Evolutionary conservation across 2,113 vertebrate genomes (phyloP).

Genomic region (Tympanuchus pallidicinctus): DNA sequence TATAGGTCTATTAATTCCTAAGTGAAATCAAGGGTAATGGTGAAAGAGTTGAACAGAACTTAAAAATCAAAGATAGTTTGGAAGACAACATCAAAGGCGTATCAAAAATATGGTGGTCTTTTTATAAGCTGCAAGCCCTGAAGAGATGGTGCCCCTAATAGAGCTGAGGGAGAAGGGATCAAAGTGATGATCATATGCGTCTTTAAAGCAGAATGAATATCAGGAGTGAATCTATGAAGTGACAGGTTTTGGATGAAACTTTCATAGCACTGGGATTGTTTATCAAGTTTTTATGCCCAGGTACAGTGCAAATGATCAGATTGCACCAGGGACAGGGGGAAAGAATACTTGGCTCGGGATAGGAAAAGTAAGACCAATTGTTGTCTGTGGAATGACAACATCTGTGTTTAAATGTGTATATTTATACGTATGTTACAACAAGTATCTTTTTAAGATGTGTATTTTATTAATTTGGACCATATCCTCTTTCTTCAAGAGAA

Average conservation of each 20-base stretch:
- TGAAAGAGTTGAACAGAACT: constrained; percentile 63
- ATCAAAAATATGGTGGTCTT: constrained; percentile 69
- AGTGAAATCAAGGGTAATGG: constrained; percentile 60
- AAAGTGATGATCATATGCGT: constrained; percentile 68
- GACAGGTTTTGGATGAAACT: constrained; percentile 64
- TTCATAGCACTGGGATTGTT: constrained; percentile 55
- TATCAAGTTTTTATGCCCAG: constrained; percentile 44
- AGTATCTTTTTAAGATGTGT: fast-evolving
- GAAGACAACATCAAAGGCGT: constrained; percentile 71
- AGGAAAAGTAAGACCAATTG: constrained; percentile 16
- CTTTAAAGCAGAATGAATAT: constrained; percentile 68
- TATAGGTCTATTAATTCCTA: constrained; percentile 50
- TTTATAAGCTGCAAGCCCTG: constrained; percentile 69
- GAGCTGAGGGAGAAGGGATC: constrained; percentile 63
- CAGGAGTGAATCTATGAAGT: constrained; percentile 59
- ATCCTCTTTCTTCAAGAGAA: neutral
- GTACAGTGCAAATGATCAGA: constrained; percentile 25
- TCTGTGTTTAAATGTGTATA: neutral
- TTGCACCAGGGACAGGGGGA: constrained; percentile 43
- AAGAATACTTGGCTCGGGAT: neutral
- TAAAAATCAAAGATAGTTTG: constrained; percentile 73
- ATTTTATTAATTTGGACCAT: neutral
- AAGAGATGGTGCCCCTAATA: constrained; percentile 60
- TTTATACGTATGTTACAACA: neutral
- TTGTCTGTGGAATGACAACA: constrained; percentile 10